Percentiles rank a stretch among this genome's conserved stretches.
Evolutionary conservation across 2,888 invertebrate genomes (phyloP).

Genomic region (Chloroclystis v-ata): DNA sequence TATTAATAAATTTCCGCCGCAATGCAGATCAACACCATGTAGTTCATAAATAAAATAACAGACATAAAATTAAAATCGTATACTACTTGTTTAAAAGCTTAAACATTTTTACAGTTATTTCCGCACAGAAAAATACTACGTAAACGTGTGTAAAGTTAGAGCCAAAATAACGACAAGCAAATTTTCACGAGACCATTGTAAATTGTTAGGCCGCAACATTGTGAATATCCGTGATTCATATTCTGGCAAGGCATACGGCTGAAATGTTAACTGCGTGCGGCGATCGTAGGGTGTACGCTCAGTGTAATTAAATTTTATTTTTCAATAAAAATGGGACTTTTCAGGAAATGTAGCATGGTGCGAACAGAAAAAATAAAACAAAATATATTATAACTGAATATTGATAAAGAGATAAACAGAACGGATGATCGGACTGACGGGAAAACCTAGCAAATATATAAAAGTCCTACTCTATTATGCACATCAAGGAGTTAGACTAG

Average conservation of each 20-base stretch:
- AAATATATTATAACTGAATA: no score
- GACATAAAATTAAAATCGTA: no score
- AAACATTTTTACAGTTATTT: not conserved
- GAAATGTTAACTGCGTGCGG: slow-evolving; percentile 9
- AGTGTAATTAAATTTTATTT: not conserved
- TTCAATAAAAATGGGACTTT: not conserved
- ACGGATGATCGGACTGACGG: no score
- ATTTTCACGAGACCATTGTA: not conserved
- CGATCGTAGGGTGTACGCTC: not conserved
- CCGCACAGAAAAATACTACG: not conserved
- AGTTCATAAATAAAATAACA: no score
- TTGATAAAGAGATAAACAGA: no score
- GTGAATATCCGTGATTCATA: not conserved
- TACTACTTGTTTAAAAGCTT: no score
- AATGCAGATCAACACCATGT: no score
- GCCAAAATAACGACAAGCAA: slow-evolving; percentile 1
- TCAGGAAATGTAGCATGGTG: not conserved
- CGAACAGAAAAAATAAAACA: not conserved
- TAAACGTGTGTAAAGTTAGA: not conserved
- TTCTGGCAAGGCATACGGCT: slow-evolving; percentile 2
- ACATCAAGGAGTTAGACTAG: no score
- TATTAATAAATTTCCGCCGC: no score
- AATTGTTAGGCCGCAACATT: slow-evolving; percentile 2
- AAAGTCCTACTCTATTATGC: no score
- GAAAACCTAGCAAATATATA: no score